Percentiles rank a stretch among this genome's conserved stretches.
Evolutionary conservation across 2,888 invertebrate genomes (phyloP).

Genomic region (Thymelicus lineola): DNA sequence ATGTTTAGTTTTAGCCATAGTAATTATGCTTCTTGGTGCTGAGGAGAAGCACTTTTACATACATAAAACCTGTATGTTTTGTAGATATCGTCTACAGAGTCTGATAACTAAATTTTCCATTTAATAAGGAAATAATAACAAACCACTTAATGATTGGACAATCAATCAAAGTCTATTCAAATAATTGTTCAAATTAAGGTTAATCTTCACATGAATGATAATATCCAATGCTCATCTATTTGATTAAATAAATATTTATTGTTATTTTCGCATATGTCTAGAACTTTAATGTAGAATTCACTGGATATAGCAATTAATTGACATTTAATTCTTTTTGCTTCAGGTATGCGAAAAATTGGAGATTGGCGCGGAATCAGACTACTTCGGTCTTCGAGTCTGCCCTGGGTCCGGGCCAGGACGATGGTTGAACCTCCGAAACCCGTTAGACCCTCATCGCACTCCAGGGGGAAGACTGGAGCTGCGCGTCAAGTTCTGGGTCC

Average conservation of each 20-base stretch:
- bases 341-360: constrained; percentile 94
- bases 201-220: neutral
- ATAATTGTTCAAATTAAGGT: constrained; percentile 5
- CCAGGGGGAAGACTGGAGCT: constrained; percentile 88
- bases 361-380: constrained; percentile 94
- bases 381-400: constrained; percentile 91
- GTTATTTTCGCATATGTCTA: neutral
- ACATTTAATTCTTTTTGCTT: constrained; percentile 49
- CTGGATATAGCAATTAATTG: no score
- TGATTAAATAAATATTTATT: no score
- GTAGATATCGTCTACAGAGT: no score
- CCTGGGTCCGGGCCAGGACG: constrained; percentile 88
- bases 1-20: no score
- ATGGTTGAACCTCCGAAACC: constrained; percentile 95
- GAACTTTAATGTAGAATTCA: no score
- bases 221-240: no score
- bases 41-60: no score
- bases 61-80: no score
- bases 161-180: constrained; percentile 1
- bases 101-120: neutral
- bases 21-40: no score
- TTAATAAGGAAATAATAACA: neutral
- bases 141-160: constrained; percentile 1
- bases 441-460: constrained; percentile 90
- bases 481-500: constrained; percentile 96